phyloP scores from a whole-genome alignment of 2,113 vertebrate species.

The Pollimyrus isidori region DNA sequence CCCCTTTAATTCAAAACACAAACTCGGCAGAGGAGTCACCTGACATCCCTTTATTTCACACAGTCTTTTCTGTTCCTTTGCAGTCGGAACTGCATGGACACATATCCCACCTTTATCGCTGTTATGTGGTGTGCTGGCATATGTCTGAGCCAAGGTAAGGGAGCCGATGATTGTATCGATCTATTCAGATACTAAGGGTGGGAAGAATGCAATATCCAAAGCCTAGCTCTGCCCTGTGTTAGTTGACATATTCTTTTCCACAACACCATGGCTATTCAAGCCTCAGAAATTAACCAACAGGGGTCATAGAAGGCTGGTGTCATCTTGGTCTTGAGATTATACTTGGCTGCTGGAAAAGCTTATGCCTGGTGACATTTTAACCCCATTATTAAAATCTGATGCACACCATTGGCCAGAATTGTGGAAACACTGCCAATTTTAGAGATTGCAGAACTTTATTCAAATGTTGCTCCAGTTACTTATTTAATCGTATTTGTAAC shows the following conservation, averaged over 20 bases:
- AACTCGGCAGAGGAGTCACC: not conserved
- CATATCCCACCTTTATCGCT: constrained; percentile 82
- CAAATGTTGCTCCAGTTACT: not conserved
- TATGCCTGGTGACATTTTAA: not conserved
- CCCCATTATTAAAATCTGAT: not conserved
- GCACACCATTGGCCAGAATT: not conserved
- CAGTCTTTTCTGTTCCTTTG: not conserved
- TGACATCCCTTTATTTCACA: constrained; percentile 8
- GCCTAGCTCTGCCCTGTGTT: not conserved
- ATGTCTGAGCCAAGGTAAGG: constrained; percentile 86
- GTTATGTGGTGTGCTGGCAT: constrained; percentile 87
- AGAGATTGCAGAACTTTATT: not conserved
- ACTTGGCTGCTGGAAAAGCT: not conserved
- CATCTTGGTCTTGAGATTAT: not conserved
- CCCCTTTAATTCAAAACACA: not conserved
- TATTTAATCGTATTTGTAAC: not conserved
- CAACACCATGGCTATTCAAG: not conserved
- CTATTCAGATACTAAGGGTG: not conserved
- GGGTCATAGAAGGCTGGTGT: not conserved
- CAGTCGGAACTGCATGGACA: constrained; percentile 87
- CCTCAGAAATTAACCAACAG: not conserved
- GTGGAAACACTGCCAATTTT: not conserved
- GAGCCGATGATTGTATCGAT: not conserved
- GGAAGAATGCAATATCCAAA: not conserved
- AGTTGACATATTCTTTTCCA: not conserved